Conservation (phyloP, 2,797 vertebrate genomes). For the Tamandua tetradactyla region DNA sequence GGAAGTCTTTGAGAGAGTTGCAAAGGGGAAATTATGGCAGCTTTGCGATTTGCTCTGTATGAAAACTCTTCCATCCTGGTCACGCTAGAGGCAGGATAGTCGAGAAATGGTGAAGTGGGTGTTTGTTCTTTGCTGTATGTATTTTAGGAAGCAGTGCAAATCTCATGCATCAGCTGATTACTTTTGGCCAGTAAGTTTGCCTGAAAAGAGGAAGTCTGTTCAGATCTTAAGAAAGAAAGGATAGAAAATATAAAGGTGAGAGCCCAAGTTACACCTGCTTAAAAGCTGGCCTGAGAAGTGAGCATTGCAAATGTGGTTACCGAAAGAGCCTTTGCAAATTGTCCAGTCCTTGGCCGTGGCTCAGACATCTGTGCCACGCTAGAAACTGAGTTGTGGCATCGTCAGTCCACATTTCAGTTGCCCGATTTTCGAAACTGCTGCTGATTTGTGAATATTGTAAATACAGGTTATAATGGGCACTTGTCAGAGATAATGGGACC, state of each 20-base stretch:
- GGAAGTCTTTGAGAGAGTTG: neutral
- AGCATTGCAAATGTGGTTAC: rapidly evolving
- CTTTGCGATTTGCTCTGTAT: neutral
- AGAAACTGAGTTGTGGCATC: neutral
- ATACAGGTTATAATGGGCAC: rapidly evolving
- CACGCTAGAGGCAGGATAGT: neutral
- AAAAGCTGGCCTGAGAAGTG: too few species aligned
- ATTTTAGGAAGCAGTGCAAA: neutral
- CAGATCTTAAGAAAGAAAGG: neutral
- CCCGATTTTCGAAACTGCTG: neutral
- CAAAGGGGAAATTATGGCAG: neutral
- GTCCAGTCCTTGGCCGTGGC: neutral
- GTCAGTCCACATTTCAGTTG: neutral
- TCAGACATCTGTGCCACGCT: neutral
- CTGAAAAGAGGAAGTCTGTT: neutral
- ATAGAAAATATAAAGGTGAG: rapidly evolving
- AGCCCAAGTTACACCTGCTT: rapidly evolving
- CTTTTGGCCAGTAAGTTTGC: neutral
- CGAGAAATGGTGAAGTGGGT: rapidly evolving
- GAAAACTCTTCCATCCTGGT: neutral
- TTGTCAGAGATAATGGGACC: rapidly evolving
- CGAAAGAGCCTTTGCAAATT: rapidly evolving
- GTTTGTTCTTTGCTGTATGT: rapidly evolving
- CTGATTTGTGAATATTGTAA: neutral
- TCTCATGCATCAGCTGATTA: neutral